A percentile compares a stretch with the other conserved stretches of the same genome.
Conservation (phyloP, 2,797 vertebrate species). For the Streptopelia turtur region DNA sequence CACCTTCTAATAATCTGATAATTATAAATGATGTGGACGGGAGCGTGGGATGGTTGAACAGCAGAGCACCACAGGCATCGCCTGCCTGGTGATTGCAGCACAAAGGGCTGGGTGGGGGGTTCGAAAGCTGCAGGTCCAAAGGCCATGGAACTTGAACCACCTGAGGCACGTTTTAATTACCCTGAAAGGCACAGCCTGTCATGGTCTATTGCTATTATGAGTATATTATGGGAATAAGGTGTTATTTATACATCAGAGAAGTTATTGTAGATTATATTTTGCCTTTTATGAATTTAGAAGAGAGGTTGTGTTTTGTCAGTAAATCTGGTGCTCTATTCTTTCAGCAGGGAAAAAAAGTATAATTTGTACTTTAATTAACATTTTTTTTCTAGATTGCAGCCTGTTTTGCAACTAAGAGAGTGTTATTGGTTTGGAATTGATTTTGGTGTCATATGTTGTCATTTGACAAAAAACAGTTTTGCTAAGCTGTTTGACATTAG, state of each 20-base stretch:
- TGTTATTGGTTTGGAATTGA: constrained; percentile 81
- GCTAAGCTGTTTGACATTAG: constrained; percentile 81
- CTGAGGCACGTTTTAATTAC: constrained; percentile 56
- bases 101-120: not conserved
- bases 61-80: not conserved
- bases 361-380: constrained; percentile 75
- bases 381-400: constrained; percentile 39
- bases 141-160: constrained; percentile 1
- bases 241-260: constrained; percentile 53
- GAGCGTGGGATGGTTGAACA: constrained; percentile 43
- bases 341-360: constrained; percentile 28
- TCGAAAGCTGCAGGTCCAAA: constrained; percentile 30
- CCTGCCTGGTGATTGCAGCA: not conserved
- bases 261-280: not conserved
- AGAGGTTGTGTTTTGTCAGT: constrained; percentile 27
- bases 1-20: constrained; percentile 72
- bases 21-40: constrained; percentile 72
- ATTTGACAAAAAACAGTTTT: constrained; percentile 81
- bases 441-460: constrained; percentile 80
- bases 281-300: constrained; percentile 39
- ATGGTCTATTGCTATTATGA: not conserved
- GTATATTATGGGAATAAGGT: constrained; percentile 38
- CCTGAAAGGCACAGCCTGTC: constrained; percentile 32
- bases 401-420: constrained; percentile 67
- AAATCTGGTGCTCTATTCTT: constrained; percentile 42